Conservation (phyloP, 2,888 invertebrate species). For the Scelioninae gen. 1 region DNA sequence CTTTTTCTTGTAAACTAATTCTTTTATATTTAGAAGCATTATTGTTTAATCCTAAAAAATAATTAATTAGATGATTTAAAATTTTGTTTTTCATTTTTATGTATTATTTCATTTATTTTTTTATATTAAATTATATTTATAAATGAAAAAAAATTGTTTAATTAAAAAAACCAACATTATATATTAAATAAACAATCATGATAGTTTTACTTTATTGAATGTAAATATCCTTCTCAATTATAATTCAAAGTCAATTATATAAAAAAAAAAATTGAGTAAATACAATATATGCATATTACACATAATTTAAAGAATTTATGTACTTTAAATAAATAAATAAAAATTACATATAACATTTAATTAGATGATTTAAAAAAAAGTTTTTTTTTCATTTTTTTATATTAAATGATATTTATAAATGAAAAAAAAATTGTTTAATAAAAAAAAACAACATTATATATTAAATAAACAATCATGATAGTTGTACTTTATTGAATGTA, state of each 20-base stretch:
- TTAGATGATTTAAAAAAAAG: not conserved
- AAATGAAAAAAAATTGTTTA: not conserved
- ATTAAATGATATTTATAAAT: too few relatives aligned
- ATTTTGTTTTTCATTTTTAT: not conserved
- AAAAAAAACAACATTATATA: not conserved
- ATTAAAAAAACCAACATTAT: too few relatives aligned
- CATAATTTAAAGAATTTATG: too few relatives aligned
- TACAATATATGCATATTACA: too few relatives aligned
- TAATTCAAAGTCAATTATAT: not conserved
- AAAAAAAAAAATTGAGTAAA: too few relatives aligned
- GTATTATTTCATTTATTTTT: too few relatives aligned
- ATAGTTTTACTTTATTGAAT: slow-evolving; percentile 3
- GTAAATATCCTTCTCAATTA: not conserved
- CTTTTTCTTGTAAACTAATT: slow-evolving; percentile 4
- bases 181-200: slow-evolving; percentile 1
- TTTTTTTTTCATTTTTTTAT: not conserved
- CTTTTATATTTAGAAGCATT: not conserved
- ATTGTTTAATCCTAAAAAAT: slow-evolving; percentile 7
- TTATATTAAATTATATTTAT: too few relatives aligned
- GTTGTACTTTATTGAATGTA: not conserved
- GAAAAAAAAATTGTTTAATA: not conserved
- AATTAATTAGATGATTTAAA: not conserved
- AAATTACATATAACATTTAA: not conserved
- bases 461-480: slow-evolving; percentile 1
- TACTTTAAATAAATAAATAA: too few relatives aligned